Evolutionary conservation across 2,113 vertebrate genomes (phyloP).

Genomic region (Oryzias curvinotus): DNA sequence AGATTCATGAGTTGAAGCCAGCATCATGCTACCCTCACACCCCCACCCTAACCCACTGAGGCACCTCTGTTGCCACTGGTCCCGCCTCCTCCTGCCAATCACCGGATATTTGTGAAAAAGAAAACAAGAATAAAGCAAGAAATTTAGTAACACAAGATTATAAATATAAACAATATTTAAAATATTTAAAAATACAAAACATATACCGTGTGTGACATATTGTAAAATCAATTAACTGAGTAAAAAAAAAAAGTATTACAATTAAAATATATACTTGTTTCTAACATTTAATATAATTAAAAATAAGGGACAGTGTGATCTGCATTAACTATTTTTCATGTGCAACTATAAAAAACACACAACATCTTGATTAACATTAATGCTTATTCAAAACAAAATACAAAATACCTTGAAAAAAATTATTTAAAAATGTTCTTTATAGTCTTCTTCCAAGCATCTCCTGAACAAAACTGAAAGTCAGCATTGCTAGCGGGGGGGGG

Average conservation of each 20-base stretch:
- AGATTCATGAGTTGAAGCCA: neutral
- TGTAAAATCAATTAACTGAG: neutral
- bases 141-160: neutral
- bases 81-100: constrained; percentile 62
- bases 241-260: neutral
- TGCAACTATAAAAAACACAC: too few relatives aligned
- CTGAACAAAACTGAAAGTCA: too few relatives aligned
- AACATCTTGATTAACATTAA: too few relatives aligned
- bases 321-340: too few relatives aligned
- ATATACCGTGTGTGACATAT: neutral
- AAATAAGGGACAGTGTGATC: too few relatives aligned
- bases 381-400: too few relatives aligned
- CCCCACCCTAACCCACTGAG: constrained; percentile 39
- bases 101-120: constrained; percentile 22
- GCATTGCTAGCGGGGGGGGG: neutral
- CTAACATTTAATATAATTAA: too few relatives aligned
- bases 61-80: constrained; percentile 52
- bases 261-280: too few relatives aligned
- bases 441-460: neutral
- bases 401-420: neutral
- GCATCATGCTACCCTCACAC: constrained; percentile 27
- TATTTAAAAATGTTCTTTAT: neutral
- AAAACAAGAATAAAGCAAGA: constrained; percentile 12
- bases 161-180: neutral
- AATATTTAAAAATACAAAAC: neutral